Percentiles rank a stretch among this genome's conserved stretches.
Evolutionary conservation across 1,140 invertebrate genomes (phyloP).

Genomic region (Akabosia matsudoensis): DNA sequence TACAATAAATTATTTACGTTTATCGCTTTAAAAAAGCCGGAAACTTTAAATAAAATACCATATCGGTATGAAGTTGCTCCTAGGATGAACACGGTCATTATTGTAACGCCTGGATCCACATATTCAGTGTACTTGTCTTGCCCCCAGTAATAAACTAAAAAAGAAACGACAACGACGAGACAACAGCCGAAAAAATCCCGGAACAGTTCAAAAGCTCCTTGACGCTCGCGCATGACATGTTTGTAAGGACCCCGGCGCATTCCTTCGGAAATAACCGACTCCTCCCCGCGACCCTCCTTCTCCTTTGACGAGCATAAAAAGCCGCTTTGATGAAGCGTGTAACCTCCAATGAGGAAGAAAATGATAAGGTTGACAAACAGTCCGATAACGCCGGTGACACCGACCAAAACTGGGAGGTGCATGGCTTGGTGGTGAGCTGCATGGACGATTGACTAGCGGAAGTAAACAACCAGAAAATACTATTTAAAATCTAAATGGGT

Average conservation of each 20-base stretch:
- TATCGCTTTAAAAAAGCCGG: neutral
- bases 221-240: slow-evolving; percentile 34
- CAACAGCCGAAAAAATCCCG: slow-evolving; percentile 56
- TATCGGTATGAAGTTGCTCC: slow-evolving; percentile 68
- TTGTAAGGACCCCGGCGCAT: slow-evolving; percentile 50
- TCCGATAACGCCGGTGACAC: slow-evolving; percentile 64
- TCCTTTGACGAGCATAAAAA: slow-evolving; percentile 55
- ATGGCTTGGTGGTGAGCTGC: slow-evolving; percentile 62
- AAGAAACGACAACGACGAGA: slow-evolving; percentile 65
- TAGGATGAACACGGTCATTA: slow-evolving; percentile 63
- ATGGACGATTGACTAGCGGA: slow-evolving; percentile 45
- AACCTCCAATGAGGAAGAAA: slow-evolving; percentile 72
- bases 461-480: neutral
- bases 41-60: slow-evolving; percentile 42
- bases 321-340: slow-evolving; percentile 72
- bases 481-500: neutral
- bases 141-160: slow-evolving; percentile 61
- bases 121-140: slow-evolving; percentile 63
- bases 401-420: slow-evolving; percentile 60
- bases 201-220: slow-evolving; percentile 58
- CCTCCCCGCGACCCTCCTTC: slow-evolving; percentile 52
- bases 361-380: slow-evolving; percentile 67
- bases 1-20: slow-evolving; percentile 32
- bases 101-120: slow-evolving; percentile 67
- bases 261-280: slow-evolving; percentile 43